Evolutionary conservation across 2,113 vertebrate species (phyloP), one percentile per base, ranked within the genome.

Genomic region (Anoura caudifer): DNA sequence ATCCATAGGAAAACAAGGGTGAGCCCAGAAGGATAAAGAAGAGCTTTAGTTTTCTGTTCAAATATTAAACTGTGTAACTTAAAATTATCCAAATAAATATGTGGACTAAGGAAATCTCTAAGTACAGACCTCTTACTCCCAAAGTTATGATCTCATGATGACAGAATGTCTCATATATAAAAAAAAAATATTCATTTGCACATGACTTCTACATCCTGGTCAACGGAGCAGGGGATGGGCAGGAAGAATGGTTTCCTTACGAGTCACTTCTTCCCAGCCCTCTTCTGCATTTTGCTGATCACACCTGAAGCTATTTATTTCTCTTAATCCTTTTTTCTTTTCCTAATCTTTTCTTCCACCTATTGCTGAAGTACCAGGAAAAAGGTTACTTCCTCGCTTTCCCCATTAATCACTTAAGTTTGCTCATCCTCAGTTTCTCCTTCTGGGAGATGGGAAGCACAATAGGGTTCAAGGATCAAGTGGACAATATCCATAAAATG

Each of bases 1-100:
- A 61, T 19, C 17, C 59, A 9, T 59, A 70, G 54, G 59, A 75
- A 89, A 69, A 88, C 41, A 91, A 75, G n/a, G 88, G 45, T 41
- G 79, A 80, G 47, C 36, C 47, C 82, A 87, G 8, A 70, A 22
- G 28, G 61, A 89, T 61, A 94, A 50, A n/a, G 52, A 82, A 41
- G 26, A 33, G 36, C 33, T 50, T 84, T 24, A 43, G 38, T 31
- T 54, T 85, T 87, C 28, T 17, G 54, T 61, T n/a, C 38, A 41
- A 45, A 91, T 5, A 54, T 83, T 83, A 50, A 86, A 87, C 33
- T 65, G 61, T 2, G 38, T 14, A 73, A 83, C 31, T 80, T 67
- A 61, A 95, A 90, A 12, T 92, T 95, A 91, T 38, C 91, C 92
- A 83, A 95, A 91, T 87, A 97, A 89, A 94, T 73, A 59, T 84